Evolutionary conservation across 2,797 vertebrate species (phyloP), one percentile per base, ranked within the genome.

Genomic region (Myripristis murdjan): DNA sequence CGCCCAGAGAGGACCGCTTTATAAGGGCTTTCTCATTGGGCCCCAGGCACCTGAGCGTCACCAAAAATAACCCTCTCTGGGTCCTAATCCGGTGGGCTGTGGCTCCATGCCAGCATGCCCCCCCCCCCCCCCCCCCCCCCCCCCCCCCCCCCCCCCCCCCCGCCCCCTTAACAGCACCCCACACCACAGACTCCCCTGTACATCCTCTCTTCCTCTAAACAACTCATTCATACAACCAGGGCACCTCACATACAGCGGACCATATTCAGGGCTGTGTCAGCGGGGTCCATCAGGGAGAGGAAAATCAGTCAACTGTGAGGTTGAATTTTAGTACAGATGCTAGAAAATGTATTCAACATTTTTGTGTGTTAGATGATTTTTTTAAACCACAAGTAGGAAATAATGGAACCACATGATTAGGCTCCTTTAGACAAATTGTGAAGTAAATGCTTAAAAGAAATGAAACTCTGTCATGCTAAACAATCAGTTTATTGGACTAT

Each of bases 61-160:
- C 93, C 87, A 65, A 90, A 93, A 93, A 93, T 93, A 94, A 91
- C 87, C 81, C 70, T 77, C 66, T 70, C 60, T 58, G 63, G 83
- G 53, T 73, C 73, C 76, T 60, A 62, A 73, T 72, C 81, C 68
- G 64, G 22, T 39, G 39, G 57, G 64, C 73, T 66, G 64, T 49
- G 83, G 86, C 82, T 82, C 75, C 57, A 10, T 49, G 78, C 77
- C 84, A 85, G 44, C 75, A 81, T 61, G 56, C 20, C 69, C 83
- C 71, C 35, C 53, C 39, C 37, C 24, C 46, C n/a, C n/a, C n/a
- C n/a, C n/a, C n/a, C n/a, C n/a, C n/a, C n/a, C n/a, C n/a, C n/a
- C n/a, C n/a, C n/a, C n/a, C n/a, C n/a, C n/a, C n/a, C n/a, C n/a
- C n/a, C n/a, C n/a, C n/a, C n/a, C n/a, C n/a, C n/a, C n/a, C n/a